Evolutionary conservation across 2,797 vertebrate species (phyloP).

Genomic region (Malacoraja senta): DNA sequence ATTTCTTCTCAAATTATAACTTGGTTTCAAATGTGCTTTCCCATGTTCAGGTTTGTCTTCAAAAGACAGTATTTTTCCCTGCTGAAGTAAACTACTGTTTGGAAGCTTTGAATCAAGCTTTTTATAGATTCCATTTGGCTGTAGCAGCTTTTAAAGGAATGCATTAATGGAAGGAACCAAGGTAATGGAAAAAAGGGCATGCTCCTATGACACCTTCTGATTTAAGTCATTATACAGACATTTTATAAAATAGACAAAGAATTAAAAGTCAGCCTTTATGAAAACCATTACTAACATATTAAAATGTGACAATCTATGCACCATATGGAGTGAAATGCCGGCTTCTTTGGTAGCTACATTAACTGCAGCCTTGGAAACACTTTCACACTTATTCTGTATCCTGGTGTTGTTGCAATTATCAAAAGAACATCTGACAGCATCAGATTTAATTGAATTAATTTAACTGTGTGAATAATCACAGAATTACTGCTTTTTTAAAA

Average conservation of each 20-base stretch:
- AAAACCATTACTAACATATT: slow-evolving; percentile 75
- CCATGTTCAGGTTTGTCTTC: background rate
- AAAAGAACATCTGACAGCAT: slow-evolving; percentile 78
- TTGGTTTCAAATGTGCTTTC: background rate
- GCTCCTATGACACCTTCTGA: slow-evolving; percentile 72
- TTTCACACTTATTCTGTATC: slow-evolving; percentile 79
- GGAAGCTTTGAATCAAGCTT: slow-evolving; percentile 65
- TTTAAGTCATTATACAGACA: slow-evolving; percentile 73
- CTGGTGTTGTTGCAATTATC: slow-evolving; percentile 85
- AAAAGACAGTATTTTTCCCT: background rate
- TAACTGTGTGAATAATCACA: slow-evolving; percentile 70
- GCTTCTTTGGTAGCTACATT: slow-evolving; percentile 78
- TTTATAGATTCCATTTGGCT: slow-evolving; percentile 56
- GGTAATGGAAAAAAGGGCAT: slow-evolving; percentile 78
- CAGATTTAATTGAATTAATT: slow-evolving; percentile 85
- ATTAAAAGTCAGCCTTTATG: slow-evolving; percentile 69
- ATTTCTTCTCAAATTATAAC: background rate
- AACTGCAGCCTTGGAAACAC: slow-evolving; percentile 76
- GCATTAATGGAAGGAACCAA: slow-evolving; percentile 75
- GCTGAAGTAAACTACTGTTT: background rate
- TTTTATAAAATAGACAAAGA: slow-evolving; percentile 68
- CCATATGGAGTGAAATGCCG: slow-evolving; percentile 69
- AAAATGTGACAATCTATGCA: slow-evolving; percentile 74
- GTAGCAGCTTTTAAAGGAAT: slow-evolving; percentile 73
- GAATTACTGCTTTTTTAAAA: slow-evolving; percentile 65